A percentile compares a stretch with the other conserved stretches of the same genome.
Conservation (phyloP, 1,140 invertebrate species). For the Ceratina calcarata region DNA sequence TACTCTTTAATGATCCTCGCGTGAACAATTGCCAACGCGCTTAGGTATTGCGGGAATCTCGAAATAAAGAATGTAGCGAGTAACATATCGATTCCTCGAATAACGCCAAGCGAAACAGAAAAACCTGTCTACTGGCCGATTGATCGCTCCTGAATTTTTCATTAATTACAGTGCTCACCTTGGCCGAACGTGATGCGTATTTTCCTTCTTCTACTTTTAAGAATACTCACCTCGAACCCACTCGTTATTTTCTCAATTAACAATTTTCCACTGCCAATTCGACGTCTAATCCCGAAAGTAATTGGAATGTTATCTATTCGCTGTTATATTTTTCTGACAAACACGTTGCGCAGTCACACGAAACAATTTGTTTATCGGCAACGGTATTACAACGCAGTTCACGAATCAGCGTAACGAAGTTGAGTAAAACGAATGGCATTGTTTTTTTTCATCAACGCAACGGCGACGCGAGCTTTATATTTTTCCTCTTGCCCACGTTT, state of each 20-base stretch:
- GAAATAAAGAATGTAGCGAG: not conserved
- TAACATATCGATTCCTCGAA: not conserved
- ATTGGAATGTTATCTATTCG: not conserved
- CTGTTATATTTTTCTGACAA: not conserved
- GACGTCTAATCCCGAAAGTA: not conserved
- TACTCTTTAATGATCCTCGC: too few species aligned
- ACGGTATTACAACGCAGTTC: not conserved
- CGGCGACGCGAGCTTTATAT: not conserved
- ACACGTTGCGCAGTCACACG: not conserved
- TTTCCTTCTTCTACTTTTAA: not conserved
- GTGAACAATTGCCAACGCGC: too few species aligned
- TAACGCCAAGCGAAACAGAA: not conserved
- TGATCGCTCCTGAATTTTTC: constrained; percentile 42
- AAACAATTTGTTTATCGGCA: not conserved
- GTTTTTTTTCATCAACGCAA: constrained; percentile 12
- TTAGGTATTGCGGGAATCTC: not conserved
- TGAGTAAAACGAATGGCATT: not conserved
- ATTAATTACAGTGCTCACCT: constrained; percentile 19
- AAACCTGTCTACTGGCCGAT: constrained; percentile 15
- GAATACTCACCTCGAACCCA: not conserved
- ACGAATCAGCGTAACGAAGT: constrained; percentile 1
- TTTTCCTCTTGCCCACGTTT: not conserved
- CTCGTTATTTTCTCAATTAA: not conserved
- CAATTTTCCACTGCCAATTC: not conserved
- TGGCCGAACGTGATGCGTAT: not conserved